phyloP scores from a whole-genome alignment of 2,797 vertebrate genomes.

The Neosilurus mollespiculum region DNA sequence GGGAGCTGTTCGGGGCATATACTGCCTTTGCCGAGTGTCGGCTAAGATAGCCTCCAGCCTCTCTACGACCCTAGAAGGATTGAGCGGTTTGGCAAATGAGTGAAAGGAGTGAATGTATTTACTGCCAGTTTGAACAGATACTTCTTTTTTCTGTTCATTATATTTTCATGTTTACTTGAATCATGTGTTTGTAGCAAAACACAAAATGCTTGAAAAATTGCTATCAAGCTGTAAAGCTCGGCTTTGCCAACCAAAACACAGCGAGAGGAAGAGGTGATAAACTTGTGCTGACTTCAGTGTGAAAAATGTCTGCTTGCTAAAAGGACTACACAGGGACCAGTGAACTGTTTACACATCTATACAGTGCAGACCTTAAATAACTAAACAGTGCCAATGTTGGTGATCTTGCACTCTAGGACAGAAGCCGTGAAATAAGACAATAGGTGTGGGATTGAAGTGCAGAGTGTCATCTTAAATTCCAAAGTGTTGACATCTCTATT shows the following conservation, averaged over 20 bases:
- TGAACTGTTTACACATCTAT: constrained; percentile 13
- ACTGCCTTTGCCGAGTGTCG: too few relatives aligned
- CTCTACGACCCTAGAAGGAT: too few relatives aligned
- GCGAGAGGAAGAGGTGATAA: not conserved
- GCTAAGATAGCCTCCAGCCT: too few relatives aligned
- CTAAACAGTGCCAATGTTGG: constrained; percentile 22
- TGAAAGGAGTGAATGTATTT: too few relatives aligned
- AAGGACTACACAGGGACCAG: constrained; percentile 21
- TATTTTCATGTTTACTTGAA: not conserved
- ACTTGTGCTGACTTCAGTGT: not conserved
- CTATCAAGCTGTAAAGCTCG: not conserved
- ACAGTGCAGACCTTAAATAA: constrained; percentile 21
- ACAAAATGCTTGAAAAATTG: not conserved
- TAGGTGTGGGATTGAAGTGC: not conserved
- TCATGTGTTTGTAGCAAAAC: not conserved
- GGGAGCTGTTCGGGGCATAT: too few relatives aligned
- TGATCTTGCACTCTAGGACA: too few relatives aligned
- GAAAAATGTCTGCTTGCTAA: constrained; percentile 22
- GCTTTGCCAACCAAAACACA: not conserved
- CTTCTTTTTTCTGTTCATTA: not conserved
- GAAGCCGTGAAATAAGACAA: not conserved
- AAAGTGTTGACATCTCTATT: constrained; percentile 3
- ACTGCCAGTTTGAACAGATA: not conserved
- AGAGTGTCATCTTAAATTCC: not conserved
- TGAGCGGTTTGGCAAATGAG: too few relatives aligned